These are phyloP conservation scores for Furcifer pardalis DNA, from an alignment of 2,797 vertebrate species.

Conservation along the genomic window DNA sequence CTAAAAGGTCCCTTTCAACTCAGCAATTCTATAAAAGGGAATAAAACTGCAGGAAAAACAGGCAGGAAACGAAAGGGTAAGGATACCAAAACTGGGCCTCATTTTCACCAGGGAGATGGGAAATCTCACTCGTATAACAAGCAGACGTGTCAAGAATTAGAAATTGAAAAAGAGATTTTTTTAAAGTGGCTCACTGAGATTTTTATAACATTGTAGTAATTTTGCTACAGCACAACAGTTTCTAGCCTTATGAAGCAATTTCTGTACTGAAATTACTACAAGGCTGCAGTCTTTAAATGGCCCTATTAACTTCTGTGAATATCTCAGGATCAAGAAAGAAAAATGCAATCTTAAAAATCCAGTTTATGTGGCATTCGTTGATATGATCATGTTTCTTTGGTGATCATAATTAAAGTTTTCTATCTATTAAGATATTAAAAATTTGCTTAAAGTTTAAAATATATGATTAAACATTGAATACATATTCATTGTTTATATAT, in stretches of 20 bases:
- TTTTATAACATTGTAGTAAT: constrained; percentile 56
- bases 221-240: constrained; percentile 63
- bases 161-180: too few relatives aligned
- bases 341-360: constrained; percentile 52
- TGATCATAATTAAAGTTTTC: constrained; percentile 61
- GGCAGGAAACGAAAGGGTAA: too few relatives aligned
- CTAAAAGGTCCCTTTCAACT: too few relatives aligned
- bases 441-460: constrained; percentile 24
- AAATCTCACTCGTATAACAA: too few relatives aligned
- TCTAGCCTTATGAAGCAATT: constrained; percentile 51
- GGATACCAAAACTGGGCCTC: too few relatives aligned
- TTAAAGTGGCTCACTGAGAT: background rate
- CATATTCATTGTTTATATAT: constrained; percentile 37
- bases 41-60: too few relatives aligned
- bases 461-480: constrained; percentile 49
- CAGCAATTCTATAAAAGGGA: too few relatives aligned
- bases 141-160: too few relatives aligned
- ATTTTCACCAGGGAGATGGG: too few relatives aligned
- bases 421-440: constrained; percentile 55
- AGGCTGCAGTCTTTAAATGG: background rate
- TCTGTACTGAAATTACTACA: constrained; percentile 55
- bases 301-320: background rate
- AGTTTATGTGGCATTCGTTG: constrained; percentile 56
- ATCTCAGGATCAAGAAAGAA: background rate
- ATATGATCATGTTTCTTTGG: constrained; percentile 64